Evolutionary conservation across 53 echinoderm and acorn worm species (phyloP), one percentile per base, ranked within the genome.

Genomic region (Echinometra lucunter): DNA sequence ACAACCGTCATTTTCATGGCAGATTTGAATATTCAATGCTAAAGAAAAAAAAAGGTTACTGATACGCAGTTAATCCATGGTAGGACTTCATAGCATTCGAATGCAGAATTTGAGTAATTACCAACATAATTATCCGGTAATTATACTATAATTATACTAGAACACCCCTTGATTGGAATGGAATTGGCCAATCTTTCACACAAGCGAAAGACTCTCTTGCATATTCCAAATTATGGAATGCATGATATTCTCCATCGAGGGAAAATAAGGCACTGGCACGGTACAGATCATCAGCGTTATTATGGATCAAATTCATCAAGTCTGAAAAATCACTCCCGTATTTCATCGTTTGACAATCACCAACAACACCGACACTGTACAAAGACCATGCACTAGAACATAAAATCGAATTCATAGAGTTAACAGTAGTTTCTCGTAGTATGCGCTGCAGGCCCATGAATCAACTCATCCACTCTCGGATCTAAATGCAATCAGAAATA

Each of bases 1-100:
- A 57, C 57, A 25, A 25, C 89, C 89, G 89, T 89, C 89, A 89
- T 89, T 58, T 89, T 38, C 58, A 89, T 89, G 89, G 89, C 60
- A 58, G 58, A 60, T 35, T 89, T 60, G 11, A 85, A 85, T 37
- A n/a, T 42, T 40, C 15, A 30, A 32, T 85, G n/a, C 49, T 47
- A 25, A 12, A 85, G 0, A 53, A 53, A 11, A 53, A n/a, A 49
- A 38, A 42, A 5, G 7, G 4, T 72, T 5, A 78, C 42, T 40
- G 6, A 78, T 23, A 42, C 78, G 19, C 18, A 19, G 78, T 23
- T 78, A 40, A 42, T 35, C 42, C 78, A 78, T 78, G 47, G 30
- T 49, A 28, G 30, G 12, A 85, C 4, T 42, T 47, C 49, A n/a
- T 12, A 45, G 30, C n/a, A 85, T 85, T 85, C 44, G 53, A 85